Evolutionary conservation across 1,140 invertebrate species (phyloP).

Genomic region (Trachymyrmex cornetzi): DNA sequence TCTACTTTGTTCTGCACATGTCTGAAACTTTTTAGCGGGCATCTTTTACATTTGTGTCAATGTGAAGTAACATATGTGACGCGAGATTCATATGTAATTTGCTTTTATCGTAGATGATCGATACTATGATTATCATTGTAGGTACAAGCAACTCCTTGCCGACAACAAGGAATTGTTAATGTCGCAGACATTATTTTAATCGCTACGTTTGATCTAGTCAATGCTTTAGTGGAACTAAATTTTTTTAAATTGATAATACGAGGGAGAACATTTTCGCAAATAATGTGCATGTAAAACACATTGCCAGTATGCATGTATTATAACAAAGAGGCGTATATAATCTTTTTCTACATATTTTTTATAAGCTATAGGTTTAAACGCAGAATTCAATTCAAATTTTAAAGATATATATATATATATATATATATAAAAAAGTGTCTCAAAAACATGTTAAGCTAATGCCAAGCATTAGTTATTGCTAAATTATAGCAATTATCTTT

Average conservation of each 20-base stretch:
- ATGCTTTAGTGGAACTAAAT: slow-evolving; percentile 24
- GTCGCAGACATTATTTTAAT: slow-evolving; percentile 32
- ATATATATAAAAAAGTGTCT: slow-evolving; percentile 23
- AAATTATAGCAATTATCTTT: slow-evolving; percentile 35
- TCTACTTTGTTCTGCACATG: slow-evolving; percentile 9
- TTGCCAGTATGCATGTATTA: slow-evolving; percentile 2
- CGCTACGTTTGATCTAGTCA: slow-evolving; percentile 39
- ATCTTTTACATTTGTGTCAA: slow-evolving; percentile 2
- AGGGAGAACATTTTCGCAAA: background rate
- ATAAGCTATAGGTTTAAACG: slow-evolving; percentile 47
- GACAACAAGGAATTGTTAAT: slow-evolving; percentile 32
- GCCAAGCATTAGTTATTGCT: slow-evolving; percentile 39
- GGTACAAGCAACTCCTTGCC: slow-evolving; percentile 21
- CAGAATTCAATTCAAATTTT: slow-evolving; percentile 32
- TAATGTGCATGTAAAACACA: slow-evolving; percentile 30
- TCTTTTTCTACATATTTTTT: slow-evolving; percentile 53
- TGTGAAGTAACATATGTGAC: background rate
- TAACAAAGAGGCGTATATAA: slow-evolving; percentile 1
- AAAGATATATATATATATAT: slow-evolving; percentile 34
- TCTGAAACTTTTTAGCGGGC: background rate
- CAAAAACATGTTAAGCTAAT: slow-evolving; percentile 49
- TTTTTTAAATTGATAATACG: slow-evolving; percentile 12
- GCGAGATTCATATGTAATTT: slow-evolving; percentile 19
- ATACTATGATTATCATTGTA: slow-evolving; percentile 34
- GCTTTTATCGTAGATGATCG: slow-evolving; percentile 1